These are phyloP conservation scores for Phorcus lineatus DNA, from an alignment of 2,888 invertebrate species.

Conservation along the genomic window DNA sequence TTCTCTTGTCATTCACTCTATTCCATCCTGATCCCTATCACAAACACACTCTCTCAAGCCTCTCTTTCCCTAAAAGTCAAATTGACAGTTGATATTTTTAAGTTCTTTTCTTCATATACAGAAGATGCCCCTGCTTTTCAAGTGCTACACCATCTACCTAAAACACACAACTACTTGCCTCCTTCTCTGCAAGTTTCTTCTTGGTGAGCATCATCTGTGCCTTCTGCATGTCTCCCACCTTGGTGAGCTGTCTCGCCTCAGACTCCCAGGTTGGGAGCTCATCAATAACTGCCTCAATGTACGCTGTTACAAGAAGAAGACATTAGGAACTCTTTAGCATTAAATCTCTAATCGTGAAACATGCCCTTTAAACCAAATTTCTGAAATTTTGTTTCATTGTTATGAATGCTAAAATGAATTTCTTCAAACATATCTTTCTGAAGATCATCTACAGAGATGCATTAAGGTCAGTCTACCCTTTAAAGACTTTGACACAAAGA, in stretches of 20 bases:
- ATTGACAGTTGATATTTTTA: not conserved
- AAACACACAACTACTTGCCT: slow-evolving; percentile 50
- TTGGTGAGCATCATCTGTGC: slow-evolving; percentile 71
- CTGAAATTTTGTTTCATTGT: no score
- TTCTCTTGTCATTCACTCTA: not conserved
- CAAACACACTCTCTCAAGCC: no score
- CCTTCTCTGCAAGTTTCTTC: slow-evolving; percentile 73
- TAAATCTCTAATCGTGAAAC: no score
- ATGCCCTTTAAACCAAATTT: no score
- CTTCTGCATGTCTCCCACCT: slow-evolving; percentile 71
- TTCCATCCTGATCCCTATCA: not conserved
- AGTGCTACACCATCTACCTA: not conserved
- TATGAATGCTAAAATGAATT: no score
- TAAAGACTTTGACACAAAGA: no score
- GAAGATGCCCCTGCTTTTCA: not conserved
- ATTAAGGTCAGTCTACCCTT: no score
- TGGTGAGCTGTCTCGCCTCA: slow-evolving; percentile 66
- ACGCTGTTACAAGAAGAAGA: slow-evolving; percentile 51
- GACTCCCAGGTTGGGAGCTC: slow-evolving; percentile 59
- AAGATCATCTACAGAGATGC: no score
- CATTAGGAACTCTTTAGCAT: no score
- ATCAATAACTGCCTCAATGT: slow-evolving; percentile 60
- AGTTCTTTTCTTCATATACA: no score
- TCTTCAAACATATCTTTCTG: no score
- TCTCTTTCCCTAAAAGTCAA: not conserved